Conservation (phyloP, 92 coral and sea anemone species). For the Phenganax marumi region DNA sequence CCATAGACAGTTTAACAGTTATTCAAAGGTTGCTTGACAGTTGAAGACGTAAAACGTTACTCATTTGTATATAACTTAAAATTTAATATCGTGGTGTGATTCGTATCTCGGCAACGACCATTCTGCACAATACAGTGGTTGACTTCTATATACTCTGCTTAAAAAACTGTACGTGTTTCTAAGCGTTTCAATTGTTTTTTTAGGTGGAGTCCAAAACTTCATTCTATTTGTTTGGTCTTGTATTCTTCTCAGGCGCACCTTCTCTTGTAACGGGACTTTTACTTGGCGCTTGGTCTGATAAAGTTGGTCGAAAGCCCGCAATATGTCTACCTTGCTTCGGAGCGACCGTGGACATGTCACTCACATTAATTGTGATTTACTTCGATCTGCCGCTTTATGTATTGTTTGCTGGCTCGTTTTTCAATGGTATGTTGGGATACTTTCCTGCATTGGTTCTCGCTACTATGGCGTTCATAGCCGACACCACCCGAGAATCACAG, state of each 20-base stretch:
- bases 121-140: not conserved
- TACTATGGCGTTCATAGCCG: constrained; percentile 46
- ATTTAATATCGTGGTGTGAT: not conserved
- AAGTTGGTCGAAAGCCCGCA: constrained; percentile 47
- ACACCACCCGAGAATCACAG: constrained; percentile 30
- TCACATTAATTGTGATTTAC: constrained; percentile 15
- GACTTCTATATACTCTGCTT: not conserved
- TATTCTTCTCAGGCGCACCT: constrained; percentile 14
- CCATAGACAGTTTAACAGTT: not conserved
- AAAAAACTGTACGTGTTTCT: not conserved
- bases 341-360: constrained; percentile 31
- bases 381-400: constrained; percentile 35
- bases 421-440: constrained; percentile 35
- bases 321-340: constrained; percentile 32
- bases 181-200: not conserved
- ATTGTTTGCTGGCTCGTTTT: constrained; percentile 29
- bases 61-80: not conserved
- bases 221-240: constrained; percentile 24
- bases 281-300: constrained; percentile 39
- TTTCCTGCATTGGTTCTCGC: constrained; percentile 29
- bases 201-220: constrained; percentile 31
- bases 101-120: not conserved
- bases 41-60: not conserved
- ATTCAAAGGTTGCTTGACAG: too few species aligned
- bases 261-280: constrained; percentile 17